Evolutionary conservation across 2,888 invertebrate genomes (phyloP), one percentile per base, ranked within the genome.

Genomic region (Dynastes hyllus): DNA sequence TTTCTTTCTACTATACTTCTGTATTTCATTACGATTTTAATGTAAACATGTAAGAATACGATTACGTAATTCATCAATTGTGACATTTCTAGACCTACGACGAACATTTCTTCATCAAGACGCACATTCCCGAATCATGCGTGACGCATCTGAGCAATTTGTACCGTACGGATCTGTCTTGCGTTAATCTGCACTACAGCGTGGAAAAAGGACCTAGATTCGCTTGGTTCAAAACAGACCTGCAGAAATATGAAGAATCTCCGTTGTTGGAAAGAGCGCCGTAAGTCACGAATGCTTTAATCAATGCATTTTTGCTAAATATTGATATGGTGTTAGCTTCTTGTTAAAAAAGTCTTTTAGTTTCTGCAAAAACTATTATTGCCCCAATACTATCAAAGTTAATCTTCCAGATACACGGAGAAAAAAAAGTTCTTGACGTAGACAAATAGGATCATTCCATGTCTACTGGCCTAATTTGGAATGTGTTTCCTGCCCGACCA

Each of bases 31-130:
- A 22, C 22, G 22, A 22, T 22, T 22, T 22, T 22, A 22, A 22
- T 22, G 22, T 22, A 22, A 22, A 22, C 22, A 22, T 22, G 22
- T 22, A 22, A 22, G 22, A 22, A 37, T 37, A 37, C 32, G 32
- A 37, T 37, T 37, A 37, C 32, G 32, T 37, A 5, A 37, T 53
- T 53, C 1, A 53, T 1, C 53, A 16, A 58, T 22, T 1, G 1
- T 58, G 22, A 58, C n/a, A 5, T 58, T 58, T 22, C 53, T 77
- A 85, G 85, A 80, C 76, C 45, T 81, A 84, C 84, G 50, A 83
- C 79, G 81, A 81, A 70, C 75, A 86, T 32, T 77, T 85, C n/a
- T 88, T 87, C 79, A 79, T 88, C 9, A 87, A 87, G 83, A 81
- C 87, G 3, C 87, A 88, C 78, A 88, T 86, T 2, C 85, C 88